Percentiles rank a stretch among this genome's conserved stretches.
phyloP scores from a whole-genome alignment of 2,888 invertebrate genomes.

The Hypolimnas misippus region DNA sequence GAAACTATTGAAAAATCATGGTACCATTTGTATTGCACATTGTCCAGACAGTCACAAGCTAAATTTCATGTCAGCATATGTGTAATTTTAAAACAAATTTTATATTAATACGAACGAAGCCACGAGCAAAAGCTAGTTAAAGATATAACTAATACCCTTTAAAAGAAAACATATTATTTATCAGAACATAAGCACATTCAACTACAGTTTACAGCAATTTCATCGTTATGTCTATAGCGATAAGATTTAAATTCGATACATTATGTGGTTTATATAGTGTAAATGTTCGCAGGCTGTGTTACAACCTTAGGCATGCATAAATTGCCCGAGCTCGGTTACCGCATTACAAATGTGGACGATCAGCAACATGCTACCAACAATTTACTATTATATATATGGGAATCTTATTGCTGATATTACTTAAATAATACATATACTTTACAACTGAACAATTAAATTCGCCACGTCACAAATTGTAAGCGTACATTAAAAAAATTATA shows the following conservation, averaged over 20 bases:
- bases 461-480: no score
- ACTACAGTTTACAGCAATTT: neutral
- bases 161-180: neutral
- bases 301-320: conserved; percentile 32
- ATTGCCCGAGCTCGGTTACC: conserved; percentile 32
- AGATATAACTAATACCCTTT: neutral
- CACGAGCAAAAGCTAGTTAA: neutral
- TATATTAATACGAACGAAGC: no score
- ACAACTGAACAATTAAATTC: no score
- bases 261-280: conserved; percentile 8
- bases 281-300: conserved; percentile 14
- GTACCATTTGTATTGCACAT: no score
- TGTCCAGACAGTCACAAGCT: no score
- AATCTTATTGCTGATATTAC: neutral
- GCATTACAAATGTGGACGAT: conserved; percentile 30
- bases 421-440: neutral
- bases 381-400: conserved; percentile 4
- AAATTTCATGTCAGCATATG: no score
- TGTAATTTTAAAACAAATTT: no score
- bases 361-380: conserved; percentile 13
- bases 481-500: no score
- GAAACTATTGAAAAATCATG: no score
- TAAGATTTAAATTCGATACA: neutral
- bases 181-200: neutral
- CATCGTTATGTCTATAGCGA: neutral